Base-by-base conservation (phyloP, 1,140 invertebrate species). In the Drosophila tani region DNA sequence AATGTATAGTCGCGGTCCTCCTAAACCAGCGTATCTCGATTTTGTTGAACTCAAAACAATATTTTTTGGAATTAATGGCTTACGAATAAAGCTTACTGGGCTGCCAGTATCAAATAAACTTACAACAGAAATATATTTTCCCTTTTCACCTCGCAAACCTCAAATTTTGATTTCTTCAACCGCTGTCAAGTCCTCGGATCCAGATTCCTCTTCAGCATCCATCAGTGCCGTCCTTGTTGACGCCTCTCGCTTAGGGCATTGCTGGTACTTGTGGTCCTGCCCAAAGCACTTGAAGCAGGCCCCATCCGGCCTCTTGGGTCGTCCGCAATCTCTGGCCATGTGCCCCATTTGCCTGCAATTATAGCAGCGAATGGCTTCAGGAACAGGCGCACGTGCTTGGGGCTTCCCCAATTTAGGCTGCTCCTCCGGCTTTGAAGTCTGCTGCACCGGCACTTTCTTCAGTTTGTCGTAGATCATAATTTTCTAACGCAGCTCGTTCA, bases 251-350 rank as follows among this genome's bases (percentile, higher is more conserved):
- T 32, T 19, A 4, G 56, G 41, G 41, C 24, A 59, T 24, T 32
- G 27, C 41, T 43, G 24, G 2, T 32, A 59, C n/a, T 32, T 27
- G 14, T 59, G 41, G 35, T 46, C 27, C n/a, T 14, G 4, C 1
- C 57, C 11, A 2, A n/a, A 63, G 32, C 32, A 63, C 29, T 63
- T 63, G n/a, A 41, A 63, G 17, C 32, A 63, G 14, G 32, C 59
- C 15, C 59, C 59, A 14, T 51, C 32, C 19, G 59, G 59, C 14
- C 46, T 40, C 21, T 51, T 63, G 6, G 21, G 46, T 50, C 6
- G 59, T 17, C 32, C 19, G 15, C 32, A 51, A 5, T 41, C 59
- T 46, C 21, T 59, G 21, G 40, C 15, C 40, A 45, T 3, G 15
- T 58, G 24, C n/a, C n/a, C n/a, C n/a, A n/a, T n/a, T n/a, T n/a